Percentiles rank a stretch among this genome's conserved stretches.
phyloP scores from a whole-genome alignment of 30 jellyfish, hydroid and myxozoan species.

The Phacellophora camtschatica region DNA sequence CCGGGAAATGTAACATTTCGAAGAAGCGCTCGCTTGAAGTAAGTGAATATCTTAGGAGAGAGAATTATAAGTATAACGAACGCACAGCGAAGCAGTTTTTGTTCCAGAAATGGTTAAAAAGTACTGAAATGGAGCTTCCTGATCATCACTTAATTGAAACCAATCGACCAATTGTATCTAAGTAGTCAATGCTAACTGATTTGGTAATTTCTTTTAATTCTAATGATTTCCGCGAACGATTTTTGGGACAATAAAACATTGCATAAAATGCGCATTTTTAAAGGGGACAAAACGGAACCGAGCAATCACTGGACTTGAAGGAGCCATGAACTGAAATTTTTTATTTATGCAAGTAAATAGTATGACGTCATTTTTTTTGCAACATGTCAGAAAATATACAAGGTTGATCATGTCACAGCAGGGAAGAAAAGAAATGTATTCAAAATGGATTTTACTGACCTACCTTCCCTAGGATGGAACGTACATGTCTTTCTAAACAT shows the following conservation, averaged over 20 bases:
- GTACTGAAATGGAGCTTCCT: slow-evolving; percentile 44
- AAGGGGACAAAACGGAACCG: too few relatives aligned
- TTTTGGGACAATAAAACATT: background rate
- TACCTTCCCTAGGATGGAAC: too few relatives aligned
- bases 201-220: background rate
- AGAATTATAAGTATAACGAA: slow-evolving; percentile 63
- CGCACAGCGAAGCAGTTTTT: slow-evolving; percentile 54
- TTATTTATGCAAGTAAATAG: too few relatives aligned
- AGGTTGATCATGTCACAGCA: too few relatives aligned
- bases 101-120: slow-evolving; percentile 63
- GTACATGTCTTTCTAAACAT: too few relatives aligned
- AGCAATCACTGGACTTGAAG: too few relatives aligned
- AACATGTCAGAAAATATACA: too few relatives aligned
- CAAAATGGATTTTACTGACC: too few relatives aligned
- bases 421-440: too few relatives aligned
- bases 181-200: background rate
- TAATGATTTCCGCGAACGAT: background rate
- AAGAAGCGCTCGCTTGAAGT: slow-evolving; percentile 50
- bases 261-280: background rate
- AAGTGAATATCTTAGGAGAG: slow-evolving; percentile 56
- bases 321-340: too few relatives aligned
- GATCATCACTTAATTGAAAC: slow-evolving; percentile 8
- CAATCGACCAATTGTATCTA: background rate
- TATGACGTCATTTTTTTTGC: too few relatives aligned
- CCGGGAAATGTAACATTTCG: slow-evolving; percentile 40